These are phyloP conservation scores for Podarcis cretensis DNA, from an alignment of 2,113 vertebrate species.

Conservation along the genomic window DNA sequence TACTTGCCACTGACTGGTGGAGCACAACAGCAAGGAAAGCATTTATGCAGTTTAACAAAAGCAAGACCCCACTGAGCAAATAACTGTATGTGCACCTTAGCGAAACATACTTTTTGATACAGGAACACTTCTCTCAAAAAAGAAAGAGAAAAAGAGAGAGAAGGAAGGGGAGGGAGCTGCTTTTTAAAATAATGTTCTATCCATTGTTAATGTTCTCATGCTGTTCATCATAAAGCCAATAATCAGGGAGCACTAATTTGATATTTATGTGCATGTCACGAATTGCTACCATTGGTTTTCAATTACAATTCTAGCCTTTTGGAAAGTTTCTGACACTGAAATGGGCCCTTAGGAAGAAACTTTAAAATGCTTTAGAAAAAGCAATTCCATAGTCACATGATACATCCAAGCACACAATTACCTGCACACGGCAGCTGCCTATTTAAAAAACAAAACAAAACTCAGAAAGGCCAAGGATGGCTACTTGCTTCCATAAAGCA, in stretches of 20 bases:
- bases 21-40: conserved; percentile 40
- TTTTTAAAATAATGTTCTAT: conserved; percentile 69
- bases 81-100: conserved; percentile 37
- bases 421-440: neutral
- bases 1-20: conserved; percentile 31
- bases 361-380: neutral
- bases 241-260: conserved; percentile 70
- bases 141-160: neutral
- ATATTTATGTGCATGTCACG: conserved; percentile 68
- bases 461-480: neutral
- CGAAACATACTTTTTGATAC: neutral
- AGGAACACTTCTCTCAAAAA: no score
- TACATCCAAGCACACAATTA: accelerated
- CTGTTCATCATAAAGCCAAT: conserved; percentile 67
- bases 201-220: conserved; percentile 66
- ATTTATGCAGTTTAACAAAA: conserved; percentile 63
- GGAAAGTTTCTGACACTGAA: conserved; percentile 54
- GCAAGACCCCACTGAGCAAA: conserved; percentile 62
- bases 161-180: conserved; percentile 8
- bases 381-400: neutral
- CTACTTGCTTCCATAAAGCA: neutral
- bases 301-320: conserved; percentile 64
- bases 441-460: neutral
- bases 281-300: conserved; percentile 67
- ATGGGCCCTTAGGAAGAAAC: accelerated